Evolutionary conservation across 2,113 vertebrate genomes (phyloP), one percentile per base, ranked within the genome.

Genomic region (Thinocorus orbignyianus): DNA sequence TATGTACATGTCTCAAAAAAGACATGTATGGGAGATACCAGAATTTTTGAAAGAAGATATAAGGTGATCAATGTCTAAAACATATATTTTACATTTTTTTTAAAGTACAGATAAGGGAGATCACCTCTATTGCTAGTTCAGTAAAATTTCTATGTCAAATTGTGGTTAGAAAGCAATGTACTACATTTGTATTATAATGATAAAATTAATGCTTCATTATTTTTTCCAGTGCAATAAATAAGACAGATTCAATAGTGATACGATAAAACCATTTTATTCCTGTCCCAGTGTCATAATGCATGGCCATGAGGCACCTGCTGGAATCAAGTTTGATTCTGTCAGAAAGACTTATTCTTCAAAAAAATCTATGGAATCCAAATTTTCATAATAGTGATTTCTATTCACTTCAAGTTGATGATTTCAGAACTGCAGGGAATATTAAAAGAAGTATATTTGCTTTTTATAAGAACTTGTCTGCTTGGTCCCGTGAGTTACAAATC

Each of bases 191-290:
- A 88, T 84, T 60, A 60, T 48, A 9, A 10, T 48, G 9, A 8
- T 86, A 42, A 92, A 94, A 96, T 54, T 48, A 94, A 31, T 64
- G 15, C 7, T 86, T 74, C 31, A 61, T 90, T 95, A 17, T 74
- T 31, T 94, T 94, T 25, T 62, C 48, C 49, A 81, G 5, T 52
- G 19, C 19, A 95, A 92, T 42, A 33, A 86, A 54, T 62, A 65
- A 82, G 65, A 81, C 26, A 42, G 8, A 68, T 87, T 61, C 77
- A 85, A 23, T 31, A 52, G 42, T 49, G 33, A 55, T 66, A 24
- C 28, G 46, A 79, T 73, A 37, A 94, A 93, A 69, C 55, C 1
- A 23, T 30, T 90, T 90, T 46, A 18, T 78, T 89, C 39, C 24
- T 90, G 57, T 78, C 3, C 3, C 23, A 62, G 6, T 70, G 11